Percentiles rank a stretch among this genome's conserved stretches.
phyloP scores from a whole-genome alignment of 2,797 vertebrate genomes.

The Lates japonicus region DNA sequence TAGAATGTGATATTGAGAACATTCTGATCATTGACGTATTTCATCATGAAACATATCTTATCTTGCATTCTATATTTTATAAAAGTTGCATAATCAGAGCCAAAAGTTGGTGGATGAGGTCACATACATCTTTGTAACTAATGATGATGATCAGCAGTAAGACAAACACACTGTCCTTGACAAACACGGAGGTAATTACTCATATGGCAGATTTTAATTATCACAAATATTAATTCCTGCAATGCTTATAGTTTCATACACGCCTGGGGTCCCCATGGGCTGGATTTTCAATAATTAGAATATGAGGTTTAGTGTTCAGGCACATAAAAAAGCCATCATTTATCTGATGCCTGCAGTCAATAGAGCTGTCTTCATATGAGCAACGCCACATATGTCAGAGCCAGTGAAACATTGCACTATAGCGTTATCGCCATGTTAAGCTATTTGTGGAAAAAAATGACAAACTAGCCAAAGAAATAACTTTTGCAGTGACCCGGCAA shows the following conservation, averaged over 20 bases:
- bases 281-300: slow-evolving; percentile 56
- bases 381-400: slow-evolving; percentile 16
- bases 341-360: slow-evolving; percentile 42
- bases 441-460: slow-evolving; percentile 6
- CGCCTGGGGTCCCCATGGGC: slow-evolving; percentile 16
- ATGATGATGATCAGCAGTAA: slow-evolving; percentile 23
- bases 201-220: slow-evolving; percentile 15
- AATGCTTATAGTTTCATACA: slow-evolving; percentile 17
- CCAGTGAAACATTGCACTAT: slow-evolving; percentile 17
- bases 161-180: slow-evolving; percentile 37
- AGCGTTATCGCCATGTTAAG: slow-evolving; percentile 18
- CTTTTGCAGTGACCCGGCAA: slow-evolving; percentile 25
- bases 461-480: slow-evolving; percentile 13
- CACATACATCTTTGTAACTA: neutral
- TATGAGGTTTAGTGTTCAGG: slow-evolving; percentile 40
- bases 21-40: neutral
- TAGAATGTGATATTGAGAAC: neutral
- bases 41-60: neutral
- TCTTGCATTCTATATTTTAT: neutral
- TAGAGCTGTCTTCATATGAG: slow-evolving; percentile 7
- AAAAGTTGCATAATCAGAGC: no score
- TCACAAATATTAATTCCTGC: slow-evolving; percentile 38
- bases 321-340: slow-evolving; percentile 27
- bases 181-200: slow-evolving; percentile 38
- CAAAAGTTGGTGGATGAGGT: neutral